Percentiles rank a stretch among this genome's conserved stretches.
Conservation (phyloP, 2,113 vertebrate genomes). For the Saccopteryx bilineata region DNA sequence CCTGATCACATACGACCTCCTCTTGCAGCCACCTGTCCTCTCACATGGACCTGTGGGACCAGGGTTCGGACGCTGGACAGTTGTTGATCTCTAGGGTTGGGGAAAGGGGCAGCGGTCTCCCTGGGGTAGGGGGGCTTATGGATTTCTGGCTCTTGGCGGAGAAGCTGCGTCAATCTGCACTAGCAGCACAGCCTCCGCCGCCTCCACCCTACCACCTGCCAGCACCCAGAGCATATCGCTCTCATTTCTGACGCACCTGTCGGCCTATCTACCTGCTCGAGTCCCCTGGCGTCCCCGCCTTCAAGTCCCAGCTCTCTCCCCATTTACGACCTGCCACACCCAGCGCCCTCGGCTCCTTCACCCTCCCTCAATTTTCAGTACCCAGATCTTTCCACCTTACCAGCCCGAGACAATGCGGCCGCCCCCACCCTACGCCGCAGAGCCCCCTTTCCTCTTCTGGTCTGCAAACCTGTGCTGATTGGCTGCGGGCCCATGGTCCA, state of each 20-base stretch:
- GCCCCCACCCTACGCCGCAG: background rate
- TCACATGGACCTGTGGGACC: background rate
- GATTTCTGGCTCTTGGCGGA: rapidly evolving
- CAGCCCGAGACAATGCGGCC: slow-evolving; percentile 65
- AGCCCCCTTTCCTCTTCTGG: background rate
- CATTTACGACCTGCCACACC: rapidly evolving
- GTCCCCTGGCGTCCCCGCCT: background rate
- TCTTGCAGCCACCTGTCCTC: background rate
- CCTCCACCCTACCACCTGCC: background rate
- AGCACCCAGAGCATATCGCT: background rate
- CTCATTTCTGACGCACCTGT: background rate
- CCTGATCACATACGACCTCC: background rate
- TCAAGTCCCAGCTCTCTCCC: background rate
- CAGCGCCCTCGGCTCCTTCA: background rate
- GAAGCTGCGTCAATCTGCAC: background rate
- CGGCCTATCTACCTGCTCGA: slow-evolving; percentile 18
- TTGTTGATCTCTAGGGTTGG: background rate
- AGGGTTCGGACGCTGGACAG: background rate
- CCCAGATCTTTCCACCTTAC: background rate
- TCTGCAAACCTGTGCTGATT: slow-evolving; percentile 57
- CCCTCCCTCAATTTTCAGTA: background rate
- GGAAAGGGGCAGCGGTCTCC: background rate
- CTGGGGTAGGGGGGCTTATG: background rate
- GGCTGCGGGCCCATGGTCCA: slow-evolving; percentile 66
- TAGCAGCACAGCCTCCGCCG: background rate